Conservation (phyloP, 2,888 invertebrate genomes). For the Heteropelma amictum region DNA sequence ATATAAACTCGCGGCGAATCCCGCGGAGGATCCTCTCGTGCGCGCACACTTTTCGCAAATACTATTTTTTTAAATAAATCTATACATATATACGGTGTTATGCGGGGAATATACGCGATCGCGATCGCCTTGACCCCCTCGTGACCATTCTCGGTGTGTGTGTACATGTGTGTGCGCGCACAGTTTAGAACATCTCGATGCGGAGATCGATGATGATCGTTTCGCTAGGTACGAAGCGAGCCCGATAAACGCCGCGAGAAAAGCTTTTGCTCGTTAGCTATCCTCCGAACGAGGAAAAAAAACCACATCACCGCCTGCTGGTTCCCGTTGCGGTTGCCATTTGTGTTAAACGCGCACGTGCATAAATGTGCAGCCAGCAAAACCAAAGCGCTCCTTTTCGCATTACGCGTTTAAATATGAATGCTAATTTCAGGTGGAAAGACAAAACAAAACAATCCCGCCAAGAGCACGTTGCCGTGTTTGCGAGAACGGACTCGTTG, state of each 20-base stretch:
- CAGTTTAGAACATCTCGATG: too few relatives aligned
- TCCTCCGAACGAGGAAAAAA: background rate
- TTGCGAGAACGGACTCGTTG: slow-evolving; percentile 23
- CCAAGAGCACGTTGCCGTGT: slow-evolving; percentile 1
- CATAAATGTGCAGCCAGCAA: background rate
- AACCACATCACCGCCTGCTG: background rate
- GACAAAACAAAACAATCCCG: background rate
- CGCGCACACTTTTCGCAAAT: slow-evolving; percentile 35
- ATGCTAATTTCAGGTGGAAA: too few relatives aligned
- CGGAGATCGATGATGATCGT: slow-evolving; percentile 50
- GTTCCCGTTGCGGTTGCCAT: background rate
- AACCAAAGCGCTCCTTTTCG: background rate
- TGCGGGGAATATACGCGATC: slow-evolving; percentile 7
- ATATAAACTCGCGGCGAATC: slow-evolving; percentile 15
- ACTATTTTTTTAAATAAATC: too few relatives aligned
- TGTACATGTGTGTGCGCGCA: too few relatives aligned
- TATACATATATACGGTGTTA: too few relatives aligned
- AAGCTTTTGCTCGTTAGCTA: slow-evolving; percentile 29
- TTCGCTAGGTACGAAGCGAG: slow-evolving; percentile 16
- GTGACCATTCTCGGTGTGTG: background rate
- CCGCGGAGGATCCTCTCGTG: slow-evolving; percentile 23
- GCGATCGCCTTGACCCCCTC: slow-evolving; percentile 71
- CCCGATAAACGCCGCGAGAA: slow-evolving; percentile 6
- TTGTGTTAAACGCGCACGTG: background rate
- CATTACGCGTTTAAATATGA: slow-evolving; percentile 4